Percentiles rank a stretch among this genome's conserved stretches.
Evolutionary conservation across 1,140 invertebrate species (phyloP).

Genomic region (Drosophila albomicans): DNA sequence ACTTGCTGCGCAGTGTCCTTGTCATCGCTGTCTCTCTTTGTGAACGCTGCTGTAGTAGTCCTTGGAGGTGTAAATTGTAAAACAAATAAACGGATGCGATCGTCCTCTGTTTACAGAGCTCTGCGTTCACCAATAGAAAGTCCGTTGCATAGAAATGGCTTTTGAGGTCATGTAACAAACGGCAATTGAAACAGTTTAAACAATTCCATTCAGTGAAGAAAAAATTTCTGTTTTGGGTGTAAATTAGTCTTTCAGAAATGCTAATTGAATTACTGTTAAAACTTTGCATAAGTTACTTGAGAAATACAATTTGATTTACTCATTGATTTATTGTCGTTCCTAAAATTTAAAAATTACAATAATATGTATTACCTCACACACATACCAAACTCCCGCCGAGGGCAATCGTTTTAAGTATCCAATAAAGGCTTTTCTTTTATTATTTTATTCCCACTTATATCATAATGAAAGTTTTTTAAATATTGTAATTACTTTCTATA

Average conservation of each 20-base stretch:
- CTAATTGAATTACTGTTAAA: background rate
- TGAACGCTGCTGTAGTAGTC: constrained; percentile 5
- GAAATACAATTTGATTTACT: too few relatives aligned
- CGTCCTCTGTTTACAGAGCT: constrained; percentile 16
- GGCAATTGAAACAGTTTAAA: constrained; percentile 3
- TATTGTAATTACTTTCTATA: too few relatives aligned
- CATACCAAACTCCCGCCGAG: too few relatives aligned
- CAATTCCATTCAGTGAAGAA: background rate
- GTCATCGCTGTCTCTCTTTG: constrained; percentile 3
- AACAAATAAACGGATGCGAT: constrained; percentile 41
- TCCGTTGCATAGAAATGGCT: background rate
- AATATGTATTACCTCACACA: too few relatives aligned
- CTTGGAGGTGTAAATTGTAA: constrained; percentile 49
- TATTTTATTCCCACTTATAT: too few relatives aligned
- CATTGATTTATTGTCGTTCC: too few relatives aligned
- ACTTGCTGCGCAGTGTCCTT: constrained; percentile 59
- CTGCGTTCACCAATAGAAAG: background rate
- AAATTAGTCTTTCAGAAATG: background rate
- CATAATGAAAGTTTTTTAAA: too few relatives aligned
- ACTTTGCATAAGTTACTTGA: background rate
- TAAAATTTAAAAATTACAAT: too few relatives aligned
- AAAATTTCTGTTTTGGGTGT: background rate
- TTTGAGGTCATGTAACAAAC: constrained; percentile 14
- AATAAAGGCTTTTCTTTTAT: too few relatives aligned
- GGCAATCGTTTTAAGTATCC: too few relatives aligned